Evolutionary conservation across 2,797 vertebrate species (phyloP), one percentile per base, ranked within the genome.

Genomic region (Molossus molossus): DNA sequence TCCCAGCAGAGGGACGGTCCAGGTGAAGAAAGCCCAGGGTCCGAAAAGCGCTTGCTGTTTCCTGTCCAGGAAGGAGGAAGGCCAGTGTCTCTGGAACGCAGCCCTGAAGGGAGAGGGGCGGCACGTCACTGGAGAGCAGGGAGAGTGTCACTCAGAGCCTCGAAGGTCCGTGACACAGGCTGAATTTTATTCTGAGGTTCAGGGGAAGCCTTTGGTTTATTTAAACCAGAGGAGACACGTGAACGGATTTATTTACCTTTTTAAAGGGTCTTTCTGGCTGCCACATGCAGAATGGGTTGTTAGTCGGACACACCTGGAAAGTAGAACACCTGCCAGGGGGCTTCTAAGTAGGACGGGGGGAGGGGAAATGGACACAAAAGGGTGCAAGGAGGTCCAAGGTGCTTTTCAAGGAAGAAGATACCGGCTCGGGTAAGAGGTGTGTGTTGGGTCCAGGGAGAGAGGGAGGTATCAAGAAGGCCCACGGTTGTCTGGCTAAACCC

Each of bases 61-160:
- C 29, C 81, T 53, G 45, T 76, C 45, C 11, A 18, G 15, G 17
- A 50, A 27, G 23, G 17, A 81, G 13, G 29, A 55, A 85, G 53
- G 17, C 20, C 9, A 27, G 55, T 29, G 33, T 70, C 5, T 60
- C 55, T 64, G 20, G 37, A 67, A n/a, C 1, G 1, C 0, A 0
- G 1, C 0, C 6, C 10, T 2, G 5, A 81, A 50, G 48, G 40
- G 5, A 57, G 15, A 33, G 7, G 1, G 0, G 10, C 0, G 2
- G n/a, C 27, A 0, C 33, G 40, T 79, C 40, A 6, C 12, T 0
- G 2, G 21, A 60, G 15, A 57, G 21, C 21, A 69, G 50, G 37
- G 23, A 8, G 64, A 29, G 18, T 55, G 14, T 53, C 33, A 8
- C 20, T 5, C 53, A 27, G 45, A 2, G 5, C 15, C 11, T 73